Evolutionary conservation across 1,140 invertebrate species (phyloP), one percentile per base, ranked within the genome.

Genomic region (Holcopasites calliopsidis): DNA sequence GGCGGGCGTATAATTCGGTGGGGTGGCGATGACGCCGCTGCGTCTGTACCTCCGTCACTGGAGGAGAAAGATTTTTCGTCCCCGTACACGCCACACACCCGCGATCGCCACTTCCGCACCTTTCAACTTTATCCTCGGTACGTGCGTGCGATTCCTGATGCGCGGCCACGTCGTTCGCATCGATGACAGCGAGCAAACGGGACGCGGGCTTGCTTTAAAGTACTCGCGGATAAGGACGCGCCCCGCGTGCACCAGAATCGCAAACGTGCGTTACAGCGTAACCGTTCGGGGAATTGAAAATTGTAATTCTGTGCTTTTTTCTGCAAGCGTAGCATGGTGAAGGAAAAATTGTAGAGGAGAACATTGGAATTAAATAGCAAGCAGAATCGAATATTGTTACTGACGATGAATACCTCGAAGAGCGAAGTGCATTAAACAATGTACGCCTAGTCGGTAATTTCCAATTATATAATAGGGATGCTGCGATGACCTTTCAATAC

Each of bases 91-190:
- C 44, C 28, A 40, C 66, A 74, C 70, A 61, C n/a, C n/a, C 18
- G 62, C 62, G 16, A 40, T 72, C 78, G 76, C 58, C 50, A 26
- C 28, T 66, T 65, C 61, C 35, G 50, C 13, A 26, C 10, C 35
- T 33, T 47, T 33, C 35, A 71, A 88, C 86, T 90, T 90, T 90
- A 89, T 90, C 85, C 84, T 49, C 64, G 69, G 84, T 89, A 90
- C 88, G 89, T 90, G 88, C 76, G 73, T 42, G 76, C 64, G 86
- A 80, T 88, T 83, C 76, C 60, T 77, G 77, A 83, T 83, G 82
- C 47, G 18, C n/a, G 7, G n/a, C 28, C 10, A 62, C 18, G 6
- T 64, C 74, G 21, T 69, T 40, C 58, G 66, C 82, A 78, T 65
- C 75, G 79, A 79, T 62, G 75, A 75, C 58, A 73, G 40, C 47